Conservation (phyloP, 2,113 vertebrate species). For the Bungarus multicinctus region DNA sequence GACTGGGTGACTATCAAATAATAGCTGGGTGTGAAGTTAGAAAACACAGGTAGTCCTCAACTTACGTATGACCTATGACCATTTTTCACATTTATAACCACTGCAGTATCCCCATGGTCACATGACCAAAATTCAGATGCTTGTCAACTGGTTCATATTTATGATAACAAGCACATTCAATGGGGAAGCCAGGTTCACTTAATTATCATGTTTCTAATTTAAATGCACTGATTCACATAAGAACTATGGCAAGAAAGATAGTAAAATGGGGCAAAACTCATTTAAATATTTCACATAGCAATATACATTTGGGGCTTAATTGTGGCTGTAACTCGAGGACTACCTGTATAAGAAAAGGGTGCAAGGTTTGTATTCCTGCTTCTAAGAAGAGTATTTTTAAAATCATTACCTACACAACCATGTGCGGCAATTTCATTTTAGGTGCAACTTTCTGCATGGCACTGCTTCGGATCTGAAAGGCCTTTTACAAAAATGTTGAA, state of each 20-base stretch:
- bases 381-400: neutral
- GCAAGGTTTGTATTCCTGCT: too few species aligned
- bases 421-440: neutral
- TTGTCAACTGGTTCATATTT: neutral
- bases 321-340: too few species aligned
- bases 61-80: neutral
- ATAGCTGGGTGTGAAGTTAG: neutral
- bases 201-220: too few species aligned
- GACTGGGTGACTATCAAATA: neutral
- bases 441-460: neutral
- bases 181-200: too few species aligned
- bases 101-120: neutral
- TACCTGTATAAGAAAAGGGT: neutral
- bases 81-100: neutral
- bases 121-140: neutral
- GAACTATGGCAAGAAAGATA: too few species aligned
- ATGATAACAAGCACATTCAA: neutral
- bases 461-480: neutral
- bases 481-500: neutral
- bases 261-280: too few species aligned
- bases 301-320: too few species aligned
- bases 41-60: neutral
- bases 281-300: too few species aligned
- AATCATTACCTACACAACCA: neutral
- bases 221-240: too few species aligned